phyloP scores from a whole-genome alignment of 2,888 invertebrate species.

The Phyllotreta cruciferae region DNA sequence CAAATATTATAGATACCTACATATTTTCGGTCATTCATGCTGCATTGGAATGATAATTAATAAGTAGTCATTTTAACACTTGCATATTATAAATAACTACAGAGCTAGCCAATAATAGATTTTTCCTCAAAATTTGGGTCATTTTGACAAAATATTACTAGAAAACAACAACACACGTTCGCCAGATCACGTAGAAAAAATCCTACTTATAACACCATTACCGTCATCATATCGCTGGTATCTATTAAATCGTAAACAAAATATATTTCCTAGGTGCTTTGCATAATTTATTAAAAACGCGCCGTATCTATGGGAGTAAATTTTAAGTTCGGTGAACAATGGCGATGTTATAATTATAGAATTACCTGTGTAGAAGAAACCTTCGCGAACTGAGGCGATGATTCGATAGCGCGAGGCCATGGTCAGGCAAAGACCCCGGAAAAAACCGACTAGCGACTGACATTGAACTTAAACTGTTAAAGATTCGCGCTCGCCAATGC shows the following conservation, averaged over 20 bases:
- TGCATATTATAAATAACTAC: no score
- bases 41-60: no score
- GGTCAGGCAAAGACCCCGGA: conserved; percentile 58
- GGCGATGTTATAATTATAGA: conserved; percentile 1
- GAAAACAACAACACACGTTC: no score
- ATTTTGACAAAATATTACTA: no score
- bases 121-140: no score
- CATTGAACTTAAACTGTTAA: conserved; percentile 48
- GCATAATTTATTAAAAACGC: conserved; percentile 1
- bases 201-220: no score
- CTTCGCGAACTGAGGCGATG: conserved; percentile 32
- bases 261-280: background rate
- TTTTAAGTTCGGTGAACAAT: background rate
- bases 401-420: conserved; percentile 44
- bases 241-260: background rate
- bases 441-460: conserved; percentile 51
- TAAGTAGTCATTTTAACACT: no score
- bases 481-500: no score
- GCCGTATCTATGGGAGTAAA: background rate
- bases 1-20: no score
- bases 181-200: no score
- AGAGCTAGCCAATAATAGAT: no score
- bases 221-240: background rate
- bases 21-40: no score
- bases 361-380: conserved; percentile 11